Evolutionary conservation across 2,888 invertebrate species (phyloP).

Genomic region (Drosophila paranaensis): DNA sequence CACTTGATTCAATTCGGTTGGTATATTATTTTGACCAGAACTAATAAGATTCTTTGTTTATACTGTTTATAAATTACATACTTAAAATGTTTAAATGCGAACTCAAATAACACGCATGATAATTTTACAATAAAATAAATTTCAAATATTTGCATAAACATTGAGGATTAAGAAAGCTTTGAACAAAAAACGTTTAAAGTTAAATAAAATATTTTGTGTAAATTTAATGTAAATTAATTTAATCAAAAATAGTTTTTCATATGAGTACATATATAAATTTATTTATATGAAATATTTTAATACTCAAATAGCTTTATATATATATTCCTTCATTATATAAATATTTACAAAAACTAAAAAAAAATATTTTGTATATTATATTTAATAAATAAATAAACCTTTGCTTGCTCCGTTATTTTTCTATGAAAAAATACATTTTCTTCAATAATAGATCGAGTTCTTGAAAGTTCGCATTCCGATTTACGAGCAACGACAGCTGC

Average conservation of each 20-base stretch:
- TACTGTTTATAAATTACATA: not conserved
- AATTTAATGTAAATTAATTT: not conserved
- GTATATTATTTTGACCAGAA: slow-evolving; percentile 7
- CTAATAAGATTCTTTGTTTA: slow-evolving; percentile 1
- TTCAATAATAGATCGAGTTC: not conserved
- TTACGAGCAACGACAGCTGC: slow-evolving; percentile 36
- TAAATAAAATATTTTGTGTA: not conserved
- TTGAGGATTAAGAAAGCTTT: not conserved
- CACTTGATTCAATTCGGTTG: not conserved
- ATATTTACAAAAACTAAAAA: too few species aligned
- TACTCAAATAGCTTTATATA: too few species aligned
- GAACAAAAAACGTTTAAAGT: not conserved
- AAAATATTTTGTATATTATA: too few species aligned
- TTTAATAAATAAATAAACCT: not conserved
- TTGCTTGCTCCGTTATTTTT: too few species aligned
- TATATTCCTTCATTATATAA: not conserved
- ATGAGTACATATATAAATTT: not conserved
- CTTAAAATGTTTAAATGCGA: not conserved
- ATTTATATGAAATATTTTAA: not conserved
- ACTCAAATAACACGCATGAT: not conserved
- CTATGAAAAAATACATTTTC: not conserved
- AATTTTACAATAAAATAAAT: slow-evolving; percentile 10
- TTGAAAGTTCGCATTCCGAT: not conserved
- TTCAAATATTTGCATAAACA: slow-evolving; percentile 9
- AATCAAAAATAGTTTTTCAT: not conserved